These are phyloP conservation scores for Cephonodes hylas DNA, from an alignment of 2,888 invertebrate genomes.

Conservation along the genomic window DNA sequence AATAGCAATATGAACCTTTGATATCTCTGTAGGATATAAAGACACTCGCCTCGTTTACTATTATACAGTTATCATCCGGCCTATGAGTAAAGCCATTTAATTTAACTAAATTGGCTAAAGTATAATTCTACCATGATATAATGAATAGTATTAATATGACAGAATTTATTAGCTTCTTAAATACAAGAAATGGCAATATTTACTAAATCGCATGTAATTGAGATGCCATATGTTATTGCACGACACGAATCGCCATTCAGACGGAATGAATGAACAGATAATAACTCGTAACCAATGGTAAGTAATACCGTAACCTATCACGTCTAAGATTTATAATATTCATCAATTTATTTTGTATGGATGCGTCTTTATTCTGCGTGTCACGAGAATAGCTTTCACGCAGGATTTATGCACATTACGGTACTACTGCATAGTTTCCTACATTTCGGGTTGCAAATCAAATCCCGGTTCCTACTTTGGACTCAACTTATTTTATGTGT, in stretches of 20 bases:
- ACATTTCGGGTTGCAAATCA: no score
- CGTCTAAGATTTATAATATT: constrained; percentile 4
- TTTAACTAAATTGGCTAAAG: no score
- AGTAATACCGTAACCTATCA: not conserved
- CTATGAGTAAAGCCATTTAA: no score
- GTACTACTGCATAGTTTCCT: not conserved
- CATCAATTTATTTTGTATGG: not conserved
- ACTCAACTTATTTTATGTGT: no score
- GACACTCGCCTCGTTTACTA: no score
- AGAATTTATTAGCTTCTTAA: no score
- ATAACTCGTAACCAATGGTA: not conserved
- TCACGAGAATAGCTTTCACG: not conserved
- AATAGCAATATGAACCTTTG: no score
- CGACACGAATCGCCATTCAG: constrained; percentile 12
- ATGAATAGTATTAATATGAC: no score
- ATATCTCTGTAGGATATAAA: no score
- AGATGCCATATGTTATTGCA: not conserved
- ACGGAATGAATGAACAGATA: not conserved
- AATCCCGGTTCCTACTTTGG: not conserved
- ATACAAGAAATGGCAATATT: no score
- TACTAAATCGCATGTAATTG: not conserved
- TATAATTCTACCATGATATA: no score
- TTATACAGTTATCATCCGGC: no score
- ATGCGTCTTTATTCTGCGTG: not conserved
- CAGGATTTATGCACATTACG: not conserved